Evolutionary conservation across 1,140 invertebrate species (phyloP), one percentile per base, ranked within the genome.

Genomic region (Solenopsis fugax): DNA sequence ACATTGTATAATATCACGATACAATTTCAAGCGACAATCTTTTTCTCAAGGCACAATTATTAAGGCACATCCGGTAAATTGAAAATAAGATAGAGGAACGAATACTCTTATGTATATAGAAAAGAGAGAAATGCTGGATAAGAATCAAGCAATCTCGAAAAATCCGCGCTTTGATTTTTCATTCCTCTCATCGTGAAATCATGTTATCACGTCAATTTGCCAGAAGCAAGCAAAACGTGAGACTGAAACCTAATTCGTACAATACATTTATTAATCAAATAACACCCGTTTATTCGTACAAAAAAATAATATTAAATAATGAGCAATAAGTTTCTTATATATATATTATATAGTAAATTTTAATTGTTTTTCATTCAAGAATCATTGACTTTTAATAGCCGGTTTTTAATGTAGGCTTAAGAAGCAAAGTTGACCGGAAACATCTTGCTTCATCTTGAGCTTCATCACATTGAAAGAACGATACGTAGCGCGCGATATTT

Each of bases 81-180:
- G 89, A 93, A 93, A 93, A 93, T 90, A 81, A 90, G 89, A 88
- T 87, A 81, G 84, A 73, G 37, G 77, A 91, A 92, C 92, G 91
- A 87, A 93, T 93, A 93, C 89, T 81, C 90, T 89, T 86, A 81
- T 21, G 29, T 72, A 80, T 80, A 48, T 64, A 86, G 3, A 24
- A n/a, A n/a, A n/a, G 18, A 54, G 24, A 18, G 4, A 89, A 89
- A 93, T 92, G 89, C 52, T 56, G 54, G 7, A 56, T 10, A 56
- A 93, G 76, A 93, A 93, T 41, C 41, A 41, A 41, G 41, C 90
- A 91, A 93, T 94, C 91, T 93, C 86, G 87, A 88, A 93, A 93
- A 93, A 93, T 88, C 90, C 85, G 77, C 85, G 80, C 85, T 84
- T 89, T 82, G 82, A 88, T 52, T 84, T 76, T 75, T 62, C 24